phyloP scores from a whole-genome alignment of 2,113 vertebrate species.

The Trogon melanurus region DNA sequence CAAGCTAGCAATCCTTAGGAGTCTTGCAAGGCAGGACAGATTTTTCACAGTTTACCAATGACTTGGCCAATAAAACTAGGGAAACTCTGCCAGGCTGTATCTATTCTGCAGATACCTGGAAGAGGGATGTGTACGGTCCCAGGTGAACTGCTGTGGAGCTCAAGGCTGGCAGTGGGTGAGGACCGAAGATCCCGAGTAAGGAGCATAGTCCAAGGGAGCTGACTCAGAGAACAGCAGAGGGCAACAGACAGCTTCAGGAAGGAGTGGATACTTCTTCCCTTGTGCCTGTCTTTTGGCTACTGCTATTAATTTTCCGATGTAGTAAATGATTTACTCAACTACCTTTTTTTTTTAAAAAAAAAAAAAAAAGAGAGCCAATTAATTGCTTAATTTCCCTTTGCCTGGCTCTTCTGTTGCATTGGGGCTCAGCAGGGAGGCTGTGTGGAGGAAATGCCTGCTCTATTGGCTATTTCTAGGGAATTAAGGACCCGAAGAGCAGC shows the following conservation, averaged over 20 bases:
- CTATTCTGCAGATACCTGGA: not conserved
- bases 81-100: not conserved
- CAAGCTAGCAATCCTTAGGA: not conserved
- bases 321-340: conserved; percentile 10
- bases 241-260: not conserved
- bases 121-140: not conserved
- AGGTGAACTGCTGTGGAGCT: not conserved
- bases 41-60: not conserved
- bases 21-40: not conserved
- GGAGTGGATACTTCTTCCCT: not conserved
- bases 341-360: not conserved
- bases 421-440: conserved; percentile 41
- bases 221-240: not conserved
- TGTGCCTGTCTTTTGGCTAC: not conserved
- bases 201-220: not conserved
- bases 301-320: not conserved
- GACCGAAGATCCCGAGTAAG: not conserved
- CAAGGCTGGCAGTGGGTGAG: not conserved
- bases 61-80: not conserved
- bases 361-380: not conserved
- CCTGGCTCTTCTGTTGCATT: conserved; percentile 37
- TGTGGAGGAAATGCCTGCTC: conserved; percentile 34
- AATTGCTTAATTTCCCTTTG: conserved; percentile 64
- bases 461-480: conserved; percentile 59
- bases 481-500: conserved; percentile 26